phyloP scores from a whole-genome alignment of 2,888 invertebrate species.

The Acrocyrtus sp. region DNA sequence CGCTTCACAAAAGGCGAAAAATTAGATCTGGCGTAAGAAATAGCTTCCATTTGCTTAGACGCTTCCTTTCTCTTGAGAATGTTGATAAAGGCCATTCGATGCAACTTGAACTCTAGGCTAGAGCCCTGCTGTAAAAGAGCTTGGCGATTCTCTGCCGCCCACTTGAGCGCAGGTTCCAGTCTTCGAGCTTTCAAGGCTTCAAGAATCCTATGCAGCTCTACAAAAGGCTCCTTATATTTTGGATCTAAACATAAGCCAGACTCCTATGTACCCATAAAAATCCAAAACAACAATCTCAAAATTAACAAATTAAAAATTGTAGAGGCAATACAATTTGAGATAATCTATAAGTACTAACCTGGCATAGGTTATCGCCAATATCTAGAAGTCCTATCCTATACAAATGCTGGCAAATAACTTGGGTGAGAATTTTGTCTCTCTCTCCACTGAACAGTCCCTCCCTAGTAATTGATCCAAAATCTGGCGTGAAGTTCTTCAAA shows the following conservation, averaged over 20 bases:
- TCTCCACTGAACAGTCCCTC: slow-evolving; percentile 83
- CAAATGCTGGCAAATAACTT: slow-evolving; percentile 95
- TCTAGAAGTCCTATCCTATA: slow-evolving; percentile 94
- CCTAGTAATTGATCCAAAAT: slow-evolving; percentile 88
- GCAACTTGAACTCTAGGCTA: slow-evolving; percentile 68
- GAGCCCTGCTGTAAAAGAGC: slow-evolving; percentile 74
- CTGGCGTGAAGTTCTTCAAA: slow-evolving; percentile 84
- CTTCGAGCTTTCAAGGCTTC: slow-evolving; percentile 84
- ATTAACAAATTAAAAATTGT: too few relatives aligned
- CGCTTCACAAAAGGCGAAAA: slow-evolving; percentile 82
- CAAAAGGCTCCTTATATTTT: slow-evolving; percentile 79
- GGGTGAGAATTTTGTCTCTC: slow-evolving; percentile 78
- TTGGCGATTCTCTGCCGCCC: slow-evolving; percentile 82
- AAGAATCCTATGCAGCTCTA: slow-evolving; percentile 87
- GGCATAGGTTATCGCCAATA: slow-evolving; percentile 84
- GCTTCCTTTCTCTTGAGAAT: slow-evolving; percentile 75
- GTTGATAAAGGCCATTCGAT: slow-evolving; percentile 82
- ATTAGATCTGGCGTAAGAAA: slow-evolving; percentile 85
- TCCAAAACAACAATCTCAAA: background rate
- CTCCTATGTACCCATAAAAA: slow-evolving; percentile 70
- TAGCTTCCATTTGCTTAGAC: slow-evolving; percentile 81
- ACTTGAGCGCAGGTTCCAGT: slow-evolving; percentile 85
- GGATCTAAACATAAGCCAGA: slow-evolving; percentile 74
- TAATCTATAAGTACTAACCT: slow-evolving; percentile 68
- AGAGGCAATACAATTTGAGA: too few relatives aligned